Evolutionary conservation across 2,113 vertebrate species (phyloP).

Genomic region (Phoenicopterus ruber): DNA sequence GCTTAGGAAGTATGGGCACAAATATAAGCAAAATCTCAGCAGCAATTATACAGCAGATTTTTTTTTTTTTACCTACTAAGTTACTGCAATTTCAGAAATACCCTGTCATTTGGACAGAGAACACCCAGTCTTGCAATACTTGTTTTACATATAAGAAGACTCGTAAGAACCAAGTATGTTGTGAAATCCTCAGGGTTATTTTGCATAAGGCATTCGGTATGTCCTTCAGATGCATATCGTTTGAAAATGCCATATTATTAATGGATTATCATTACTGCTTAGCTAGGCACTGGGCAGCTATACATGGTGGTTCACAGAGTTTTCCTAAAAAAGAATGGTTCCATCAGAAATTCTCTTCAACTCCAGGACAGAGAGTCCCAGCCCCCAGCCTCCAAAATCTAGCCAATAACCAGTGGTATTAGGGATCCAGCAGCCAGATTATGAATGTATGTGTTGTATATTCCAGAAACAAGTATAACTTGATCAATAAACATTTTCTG

Average conservation of each 20-base stretch:
- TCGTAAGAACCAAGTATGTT: not conserved
- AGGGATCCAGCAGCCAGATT: not conserved
- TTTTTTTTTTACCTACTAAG: not conserved
- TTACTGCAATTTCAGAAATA: not conserved
- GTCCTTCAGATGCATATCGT: not conserved
- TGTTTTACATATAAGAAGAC: not conserved
- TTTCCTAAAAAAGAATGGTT: not conserved
- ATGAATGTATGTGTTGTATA: not conserved
- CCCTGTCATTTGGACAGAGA: not conserved
- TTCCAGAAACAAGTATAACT: not conserved
- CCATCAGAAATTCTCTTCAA: not conserved
- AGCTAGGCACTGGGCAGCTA: not conserved
- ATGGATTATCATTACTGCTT: not conserved
- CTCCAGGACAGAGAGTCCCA: not conserved
- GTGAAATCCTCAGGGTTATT: not conserved
- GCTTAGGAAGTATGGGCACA: not conserved
- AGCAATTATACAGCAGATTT: not conserved
- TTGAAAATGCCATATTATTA: not conserved
- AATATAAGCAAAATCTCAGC: not conserved
- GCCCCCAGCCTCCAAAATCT: not conserved
- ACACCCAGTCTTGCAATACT: not conserved
- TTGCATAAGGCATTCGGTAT: not conserved
- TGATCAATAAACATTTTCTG: not conserved
- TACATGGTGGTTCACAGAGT: not conserved
- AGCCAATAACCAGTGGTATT: rapidly evolving